A percentile compares a stretch with the other conserved stretches of the same genome.
Evolutionary conservation across 2,797 vertebrate species (phyloP).

Genomic region (Spondyliosoma cantharus): DNA sequence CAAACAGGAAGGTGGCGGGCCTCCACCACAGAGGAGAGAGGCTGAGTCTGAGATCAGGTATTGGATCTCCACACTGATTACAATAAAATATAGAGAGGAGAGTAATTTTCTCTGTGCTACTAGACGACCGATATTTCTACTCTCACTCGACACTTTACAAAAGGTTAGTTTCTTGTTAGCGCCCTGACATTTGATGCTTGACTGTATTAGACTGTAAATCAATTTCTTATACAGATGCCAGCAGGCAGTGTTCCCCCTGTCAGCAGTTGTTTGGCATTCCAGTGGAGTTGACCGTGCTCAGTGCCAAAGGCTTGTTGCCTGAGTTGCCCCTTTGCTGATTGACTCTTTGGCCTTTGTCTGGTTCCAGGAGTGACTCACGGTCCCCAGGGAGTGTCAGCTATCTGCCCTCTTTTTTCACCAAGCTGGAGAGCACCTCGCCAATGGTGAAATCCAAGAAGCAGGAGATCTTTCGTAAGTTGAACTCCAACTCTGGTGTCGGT

Average conservation of each 20-base stretch:
- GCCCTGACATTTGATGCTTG: slow-evolving; percentile 18
- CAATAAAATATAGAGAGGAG: background rate
- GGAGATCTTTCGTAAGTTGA: slow-evolving; percentile 99
- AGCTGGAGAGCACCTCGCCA: slow-evolving; percentile 96
- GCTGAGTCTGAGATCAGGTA: slow-evolving; percentile 94
- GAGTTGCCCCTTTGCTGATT: background rate
- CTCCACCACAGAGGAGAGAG: slow-evolving; percentile 89
- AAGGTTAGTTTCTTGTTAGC: background rate
- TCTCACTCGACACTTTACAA: background rate
- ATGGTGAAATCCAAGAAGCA: slow-evolving; percentile 99
- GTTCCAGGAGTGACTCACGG: slow-evolving; percentile 92
- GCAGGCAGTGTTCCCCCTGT: background rate
- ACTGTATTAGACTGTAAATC: slow-evolving; percentile 16
- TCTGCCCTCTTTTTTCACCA: slow-evolving; percentile 98
- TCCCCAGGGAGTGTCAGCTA: slow-evolving; percentile 94
- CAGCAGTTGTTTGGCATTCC: slow-evolving; percentile 28
- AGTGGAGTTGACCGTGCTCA: background rate
- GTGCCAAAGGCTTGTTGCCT: slow-evolving; percentile 4
- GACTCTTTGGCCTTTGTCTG: slow-evolving; percentile 52
- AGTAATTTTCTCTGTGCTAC: background rate
- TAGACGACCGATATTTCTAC: background rate
- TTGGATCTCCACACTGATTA: background rate
- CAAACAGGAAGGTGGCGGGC: slow-evolving; percentile 89
- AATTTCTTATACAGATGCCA: slow-evolving; percentile 13
- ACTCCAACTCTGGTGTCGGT: slow-evolving; percentile 94